Percentiles rank a stretch among this genome's conserved stretches.
These are phyloP conservation scores for Okapia johnstoni DNA, from an alignment of 2,113 vertebrate species.

Conservation along the genomic window DNA sequence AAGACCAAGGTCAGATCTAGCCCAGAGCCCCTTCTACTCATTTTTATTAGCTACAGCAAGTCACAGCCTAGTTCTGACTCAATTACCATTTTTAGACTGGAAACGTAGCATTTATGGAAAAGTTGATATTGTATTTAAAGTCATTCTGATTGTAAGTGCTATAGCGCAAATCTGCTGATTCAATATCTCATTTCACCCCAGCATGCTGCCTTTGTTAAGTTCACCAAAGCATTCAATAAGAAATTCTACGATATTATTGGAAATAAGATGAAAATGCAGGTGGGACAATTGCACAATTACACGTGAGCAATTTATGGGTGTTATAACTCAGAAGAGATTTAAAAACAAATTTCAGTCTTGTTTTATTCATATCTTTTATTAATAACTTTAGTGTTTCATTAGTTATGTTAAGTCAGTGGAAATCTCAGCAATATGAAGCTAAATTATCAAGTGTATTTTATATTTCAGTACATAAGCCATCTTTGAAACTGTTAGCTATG, in stretches of 20 bases:
- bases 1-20: neutral
- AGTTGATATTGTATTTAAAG: neutral
- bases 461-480: neutral
- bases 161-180: neutral
- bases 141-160: neutral
- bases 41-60: neutral
- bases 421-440: neutral
- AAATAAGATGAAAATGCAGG: neutral
- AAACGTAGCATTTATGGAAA: neutral
- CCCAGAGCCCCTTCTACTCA: neutral
- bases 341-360: neutral
- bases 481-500: neutral
- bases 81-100: neutral
- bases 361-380: neutral
- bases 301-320: neutral
- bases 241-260: neutral
- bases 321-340: neutral
- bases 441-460: neutral
- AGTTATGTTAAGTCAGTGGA: neutral
- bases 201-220: neutral
- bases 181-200: neutral
- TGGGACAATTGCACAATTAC: neutral
- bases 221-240: neutral
- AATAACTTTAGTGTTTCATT: neutral
- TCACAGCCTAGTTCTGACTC: neutral